A percentile compares a stretch with the other conserved stretches of the same genome.
These are phyloP conservation scores for Grallaria varia DNA, from an alignment of 2,113 vertebrate genomes.

Conservation along the genomic window DNA sequence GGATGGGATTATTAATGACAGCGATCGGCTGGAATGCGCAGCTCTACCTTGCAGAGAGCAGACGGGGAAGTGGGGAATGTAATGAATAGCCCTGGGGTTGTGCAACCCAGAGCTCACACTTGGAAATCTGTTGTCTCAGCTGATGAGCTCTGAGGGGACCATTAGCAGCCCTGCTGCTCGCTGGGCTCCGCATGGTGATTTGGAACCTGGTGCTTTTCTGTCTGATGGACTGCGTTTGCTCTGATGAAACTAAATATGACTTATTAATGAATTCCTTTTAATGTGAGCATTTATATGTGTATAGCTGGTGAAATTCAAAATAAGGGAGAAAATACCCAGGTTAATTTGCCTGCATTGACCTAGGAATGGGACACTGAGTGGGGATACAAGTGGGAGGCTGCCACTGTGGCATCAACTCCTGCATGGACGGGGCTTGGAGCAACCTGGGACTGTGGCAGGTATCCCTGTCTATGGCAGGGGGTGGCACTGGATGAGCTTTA, in stretches of 20 bases:
- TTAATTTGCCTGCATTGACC: background rate
- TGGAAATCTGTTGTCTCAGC: conserved; percentile 34
- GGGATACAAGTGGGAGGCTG: accelerated
- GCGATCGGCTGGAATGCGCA: background rate
- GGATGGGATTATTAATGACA: conserved; percentile 40
- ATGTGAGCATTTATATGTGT: background rate
- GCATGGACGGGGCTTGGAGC: background rate
- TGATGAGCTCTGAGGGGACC: conserved; percentile 47
- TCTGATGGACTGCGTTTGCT: background rate
- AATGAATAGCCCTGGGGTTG: conserved; percentile 39
- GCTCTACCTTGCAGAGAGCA: background rate
- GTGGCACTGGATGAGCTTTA: accelerated
- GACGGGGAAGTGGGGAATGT: background rate
- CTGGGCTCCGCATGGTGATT: background rate
- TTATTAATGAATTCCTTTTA: background rate
- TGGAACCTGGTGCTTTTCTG: background rate
- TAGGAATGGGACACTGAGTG: accelerated
- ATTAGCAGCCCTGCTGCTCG: background rate
- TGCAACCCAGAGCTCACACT: background rate
- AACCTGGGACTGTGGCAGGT: accelerated
- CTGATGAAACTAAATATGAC: background rate
- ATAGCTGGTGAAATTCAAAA: background rate
- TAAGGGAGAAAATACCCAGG: background rate
- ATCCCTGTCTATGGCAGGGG: background rate
- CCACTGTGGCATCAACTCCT: accelerated